Conservation (phyloP, 2,797 vertebrate species). For the Sebastes aleutianus region DNA sequence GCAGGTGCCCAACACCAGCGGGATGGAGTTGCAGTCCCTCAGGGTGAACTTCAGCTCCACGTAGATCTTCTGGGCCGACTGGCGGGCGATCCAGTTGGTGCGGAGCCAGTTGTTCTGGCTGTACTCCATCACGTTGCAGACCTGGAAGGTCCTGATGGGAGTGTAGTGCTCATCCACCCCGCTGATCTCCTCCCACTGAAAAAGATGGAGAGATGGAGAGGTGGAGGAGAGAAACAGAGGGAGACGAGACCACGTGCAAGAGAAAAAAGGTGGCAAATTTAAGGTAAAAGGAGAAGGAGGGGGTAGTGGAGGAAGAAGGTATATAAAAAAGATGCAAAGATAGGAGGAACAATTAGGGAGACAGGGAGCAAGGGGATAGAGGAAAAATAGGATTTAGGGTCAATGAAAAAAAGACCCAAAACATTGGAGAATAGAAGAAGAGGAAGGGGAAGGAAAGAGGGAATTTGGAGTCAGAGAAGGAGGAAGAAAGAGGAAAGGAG, state of each 20-base stretch:
- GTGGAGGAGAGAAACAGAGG: conserved; percentile 47
- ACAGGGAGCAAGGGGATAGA: neutral
- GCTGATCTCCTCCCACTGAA: conserved; percentile 98
- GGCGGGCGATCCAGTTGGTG: conserved; percentile 97
- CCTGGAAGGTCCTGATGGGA: conserved; percentile 97
- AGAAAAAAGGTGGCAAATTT: conserved; percentile 13
- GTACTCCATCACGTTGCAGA: conserved; percentile 99
- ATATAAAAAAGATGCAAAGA: neutral
- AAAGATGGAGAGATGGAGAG: conserved; percentile 40
- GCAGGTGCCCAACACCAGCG: conserved; percentile 94
- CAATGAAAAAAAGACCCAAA: neutral
- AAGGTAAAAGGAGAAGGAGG: neutral
- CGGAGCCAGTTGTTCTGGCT: conserved; percentile 99
- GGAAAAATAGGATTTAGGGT: neutral
- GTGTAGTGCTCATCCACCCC: conserved; percentile 98
- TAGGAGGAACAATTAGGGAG: neutral
- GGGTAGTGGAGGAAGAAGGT: neutral
- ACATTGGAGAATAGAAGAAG: conserved; percentile 3
- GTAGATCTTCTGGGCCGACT: conserved; percentile 96
- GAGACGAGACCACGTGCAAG: conserved; percentile 28
- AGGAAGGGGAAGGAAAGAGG: neutral
- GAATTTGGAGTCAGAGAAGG: conserved; percentile 21
- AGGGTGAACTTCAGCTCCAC: conserved; percentile 98
- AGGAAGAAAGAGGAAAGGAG: conserved; percentile 41
- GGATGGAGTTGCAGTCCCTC: conserved; percentile 98